A percentile compares a stretch with the other conserved stretches of the same genome.
phyloP scores from a whole-genome alignment of 2,113 vertebrate genomes.

The Amia ocellicauda region DNA sequence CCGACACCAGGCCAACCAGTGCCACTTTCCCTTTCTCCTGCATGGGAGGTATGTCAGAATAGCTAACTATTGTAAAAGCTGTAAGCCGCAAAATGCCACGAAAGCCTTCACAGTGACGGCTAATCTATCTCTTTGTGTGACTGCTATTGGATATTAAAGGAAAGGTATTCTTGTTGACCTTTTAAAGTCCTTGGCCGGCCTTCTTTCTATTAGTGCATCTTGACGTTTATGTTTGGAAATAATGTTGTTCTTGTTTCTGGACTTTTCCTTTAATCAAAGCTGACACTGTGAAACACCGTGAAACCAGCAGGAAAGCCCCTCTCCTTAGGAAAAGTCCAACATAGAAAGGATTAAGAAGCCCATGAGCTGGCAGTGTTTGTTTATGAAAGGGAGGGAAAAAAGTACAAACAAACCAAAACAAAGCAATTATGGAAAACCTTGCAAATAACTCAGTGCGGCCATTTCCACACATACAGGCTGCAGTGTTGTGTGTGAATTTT shows the following conservation, averaged over 20 bases:
- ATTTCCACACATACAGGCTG: conserved; percentile 32
- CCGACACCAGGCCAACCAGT: conserved; percentile 5
- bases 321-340: too few species aligned
- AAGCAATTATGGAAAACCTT: background rate
- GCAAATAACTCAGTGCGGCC: conserved; percentile 6
- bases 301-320: too few species aligned
- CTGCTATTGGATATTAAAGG: conserved; percentile 50
- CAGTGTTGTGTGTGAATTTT: conserved; percentile 24
- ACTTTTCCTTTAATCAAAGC: too few species aligned
- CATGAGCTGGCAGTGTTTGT: too few species aligned
- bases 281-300: too few species aligned
- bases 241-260: too few species aligned
- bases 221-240: too few species aligned
- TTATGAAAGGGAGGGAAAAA: too few species aligned
- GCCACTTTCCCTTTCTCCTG: conserved; percentile 33
- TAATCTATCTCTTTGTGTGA: conserved; percentile 62
- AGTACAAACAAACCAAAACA: too few species aligned
- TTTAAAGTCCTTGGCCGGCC: conserved; percentile 35
- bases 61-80: conserved; percentile 44
- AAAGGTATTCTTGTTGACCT: conserved; percentile 49
- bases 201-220: too few species aligned
- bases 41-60: conserved; percentile 37
- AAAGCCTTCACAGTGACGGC: conserved; percentile 48
- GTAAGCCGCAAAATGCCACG: conserved; percentile 54
- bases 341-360: too few species aligned